Base-by-base conservation (phyloP, 2,797 vertebrate genomes). In the Chromobotia macracanthus region DNA sequence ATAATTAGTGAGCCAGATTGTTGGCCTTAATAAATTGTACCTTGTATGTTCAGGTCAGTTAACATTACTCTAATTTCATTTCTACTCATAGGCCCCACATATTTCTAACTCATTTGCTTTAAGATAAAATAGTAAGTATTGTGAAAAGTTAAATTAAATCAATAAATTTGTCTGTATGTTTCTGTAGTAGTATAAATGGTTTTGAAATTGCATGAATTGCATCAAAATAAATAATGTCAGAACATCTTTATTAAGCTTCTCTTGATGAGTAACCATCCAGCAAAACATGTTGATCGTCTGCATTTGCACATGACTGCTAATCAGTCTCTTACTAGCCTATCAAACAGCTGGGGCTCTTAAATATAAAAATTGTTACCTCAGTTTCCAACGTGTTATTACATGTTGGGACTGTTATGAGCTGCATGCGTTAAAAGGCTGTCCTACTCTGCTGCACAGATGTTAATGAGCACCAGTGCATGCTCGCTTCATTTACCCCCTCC, bases 351-450 rank as follows among this genome's bases (percentile, higher is more conserved):
- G 71, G 77, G 82, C 69, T 82, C 87, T 80, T 84, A 72, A 80
- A 89, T 85, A 78, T 83, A 70, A 73, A 84, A 88, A 91, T 90
- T 80, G 88, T 80, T 84, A 76, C 84, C 60, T 61, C 4, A 51
- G 25, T 81, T 82, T 48, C 28, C 51, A 76, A 55, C 8, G n/a
- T 77, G 83, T 89, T 72, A 88, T 90, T 89, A 88, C 60, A 79
- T 77, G 77, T 76, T 68, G 75, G 55, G 77, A 72, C 72, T 82
- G 84, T 83, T 82, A 75, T 63, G 3, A 55, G 72, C 69, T 86
- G 63, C 75, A 82, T 73, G 80, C 72, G 71, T 83, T 88, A 87
- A 87, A 87, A 81, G 68, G 68, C 41, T 51, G 38, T 48, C 25
- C 58, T 66, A 69, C 63, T 73, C 70, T 63, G 48, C 66, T 67